Conservation (phyloP, 1,140 invertebrate genomes). For the Ceratitis capitata region DNA sequence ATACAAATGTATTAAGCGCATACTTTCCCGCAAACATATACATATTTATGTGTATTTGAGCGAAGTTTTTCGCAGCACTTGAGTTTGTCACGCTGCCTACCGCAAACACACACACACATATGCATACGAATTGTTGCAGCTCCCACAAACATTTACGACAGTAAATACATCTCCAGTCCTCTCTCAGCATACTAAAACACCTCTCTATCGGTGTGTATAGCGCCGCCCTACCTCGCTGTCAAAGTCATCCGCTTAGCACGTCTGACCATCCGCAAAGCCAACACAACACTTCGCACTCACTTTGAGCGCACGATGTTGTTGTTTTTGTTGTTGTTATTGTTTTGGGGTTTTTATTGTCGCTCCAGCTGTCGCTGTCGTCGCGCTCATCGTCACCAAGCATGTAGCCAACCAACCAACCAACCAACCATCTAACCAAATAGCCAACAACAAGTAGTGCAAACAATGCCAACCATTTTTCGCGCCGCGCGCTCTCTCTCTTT, state of each 20-base stretch:
- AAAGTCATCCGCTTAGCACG: neutral
- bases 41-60: neutral
- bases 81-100: neutral
- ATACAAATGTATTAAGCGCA: neutral
- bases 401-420: neutral
- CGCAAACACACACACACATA: neutral
- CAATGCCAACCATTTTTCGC: conserved; percentile 31
- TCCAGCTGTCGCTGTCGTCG: neutral
- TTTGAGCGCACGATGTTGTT: conserved; percentile 1
- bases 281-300: neutral
- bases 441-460: neutral
- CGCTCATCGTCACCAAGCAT: neutral
- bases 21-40: neutral
- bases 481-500: neutral
- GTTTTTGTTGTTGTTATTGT: conserved; percentile 36
- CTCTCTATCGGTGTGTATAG: neutral
- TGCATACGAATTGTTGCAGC: too few species aligned
- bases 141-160: neutral
- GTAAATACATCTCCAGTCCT: neutral
- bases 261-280: conserved; percentile 29
- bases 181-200: neutral
- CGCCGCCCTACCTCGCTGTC: neutral
- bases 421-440: neutral
- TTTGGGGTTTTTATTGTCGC: conserved; percentile 22
- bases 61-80: neutral